Evolutionary conservation across 2,797 vertebrate genomes (phyloP), one percentile per base, ranked within the genome.

Genomic region (Stomatorhinus walkeri): DNA sequence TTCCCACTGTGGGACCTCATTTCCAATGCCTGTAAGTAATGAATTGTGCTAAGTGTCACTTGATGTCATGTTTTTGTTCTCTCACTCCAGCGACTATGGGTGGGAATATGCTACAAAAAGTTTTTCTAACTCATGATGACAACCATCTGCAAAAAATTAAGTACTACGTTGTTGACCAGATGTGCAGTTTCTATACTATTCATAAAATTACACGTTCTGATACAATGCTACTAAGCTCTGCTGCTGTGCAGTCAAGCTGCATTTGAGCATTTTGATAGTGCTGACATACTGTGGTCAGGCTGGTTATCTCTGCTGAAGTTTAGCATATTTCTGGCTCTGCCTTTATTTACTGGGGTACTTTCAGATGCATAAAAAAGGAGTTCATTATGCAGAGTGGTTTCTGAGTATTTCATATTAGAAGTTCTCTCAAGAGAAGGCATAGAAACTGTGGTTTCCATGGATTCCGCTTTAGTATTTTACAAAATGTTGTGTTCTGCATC

Each of bases 121-220:
- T 32, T 36, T 72, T 36, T 16, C 10, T 4, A 68, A 12, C 61
- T 68, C 32, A 24, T 64, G 28, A 72, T 36, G 28, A 72, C 28
- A 72, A 84, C 16, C 43, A 24, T 85, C 48, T 46, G 22, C 46
- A 51, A 12, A 16, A 52, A 51, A 88, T 76, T 6, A 22, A 79
- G 28, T 56, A 32, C 72, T n/a, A 4, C 43, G 49, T 88, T 90
- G 92, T 93, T 92, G 93, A 92, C 88, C 86, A 87, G 90, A 92
- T 92, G 91, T 93, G 90, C 93, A 54, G 36, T 54, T 83, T 88
- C 87, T 88, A 36, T 72, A 14, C 64, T 72, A 16, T 92, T 91
- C 89, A 93, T 93, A 92, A 88, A 92, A 88, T 94, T 93, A 92
- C 91, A 94, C 92, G 92, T 68, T 88, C 72, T 90, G 76, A 87